phyloP scores from a whole-genome alignment of 2,797 vertebrate genomes.

The Novumbra hubbsi region DNA sequence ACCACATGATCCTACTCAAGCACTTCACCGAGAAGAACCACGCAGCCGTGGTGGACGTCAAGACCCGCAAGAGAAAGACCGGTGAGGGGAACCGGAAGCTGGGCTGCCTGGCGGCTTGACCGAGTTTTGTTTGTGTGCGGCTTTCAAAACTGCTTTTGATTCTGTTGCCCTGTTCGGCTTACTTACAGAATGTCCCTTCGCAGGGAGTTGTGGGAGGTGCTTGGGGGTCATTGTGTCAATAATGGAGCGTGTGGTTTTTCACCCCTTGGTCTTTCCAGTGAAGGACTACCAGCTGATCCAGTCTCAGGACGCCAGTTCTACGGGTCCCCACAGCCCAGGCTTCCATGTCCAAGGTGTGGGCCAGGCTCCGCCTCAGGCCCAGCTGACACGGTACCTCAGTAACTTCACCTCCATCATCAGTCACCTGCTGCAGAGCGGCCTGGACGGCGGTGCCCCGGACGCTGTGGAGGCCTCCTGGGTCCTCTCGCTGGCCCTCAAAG shows the following conservation, averaged over 20 bases:
- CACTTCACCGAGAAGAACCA: conserved; percentile 97
- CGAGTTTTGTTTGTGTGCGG: too few relatives aligned
- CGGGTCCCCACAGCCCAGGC: conserved; percentile 38
- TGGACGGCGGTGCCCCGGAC: conserved; percentile 81
- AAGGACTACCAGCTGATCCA: conserved; percentile 94
- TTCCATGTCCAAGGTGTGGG: conserved; percentile 35
- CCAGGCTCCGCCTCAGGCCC: conserved; percentile 53
- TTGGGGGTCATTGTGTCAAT: too few relatives aligned
- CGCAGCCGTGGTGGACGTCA: conserved; percentile 92
- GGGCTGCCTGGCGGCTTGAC: too few relatives aligned
- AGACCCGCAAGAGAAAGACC: conserved; percentile 94
- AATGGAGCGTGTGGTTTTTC: too few relatives aligned
- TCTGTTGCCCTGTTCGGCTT: too few relatives aligned
- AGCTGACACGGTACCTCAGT: conserved; percentile 84
- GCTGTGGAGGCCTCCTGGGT: conserved; percentile 97
- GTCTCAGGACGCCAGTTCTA: conserved; percentile 68
- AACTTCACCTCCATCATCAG: conserved; percentile 89
- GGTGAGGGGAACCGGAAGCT: conserved; percentile 63
- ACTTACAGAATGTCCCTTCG: too few relatives aligned
- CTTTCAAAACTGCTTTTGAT: too few relatives aligned
- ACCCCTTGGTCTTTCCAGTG: conserved; percentile 66
- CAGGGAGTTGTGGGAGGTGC: too few relatives aligned
- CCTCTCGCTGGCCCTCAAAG: conserved; percentile 90
- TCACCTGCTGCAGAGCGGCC: conserved; percentile 83
- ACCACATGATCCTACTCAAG: conserved; percentile 92